Percentiles rank a stretch among this genome's conserved stretches.
Conservation (phyloP, 2,888 invertebrate genomes). For the Stenodera caucasica region DNA sequence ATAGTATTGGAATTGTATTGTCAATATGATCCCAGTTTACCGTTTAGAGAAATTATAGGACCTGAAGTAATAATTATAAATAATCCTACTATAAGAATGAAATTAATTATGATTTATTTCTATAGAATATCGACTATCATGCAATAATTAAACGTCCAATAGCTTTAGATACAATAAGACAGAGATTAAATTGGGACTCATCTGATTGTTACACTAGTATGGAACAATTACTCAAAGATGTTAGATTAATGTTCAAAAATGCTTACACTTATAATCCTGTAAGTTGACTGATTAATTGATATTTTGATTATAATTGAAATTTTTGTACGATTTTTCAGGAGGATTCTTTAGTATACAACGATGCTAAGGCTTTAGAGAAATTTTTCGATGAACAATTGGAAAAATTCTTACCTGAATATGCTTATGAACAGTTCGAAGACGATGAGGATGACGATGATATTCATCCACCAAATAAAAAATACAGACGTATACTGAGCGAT, state of each 20-base stretch:
- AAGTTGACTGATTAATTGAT: conserved; percentile 50
- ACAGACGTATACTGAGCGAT: conserved; percentile 58
- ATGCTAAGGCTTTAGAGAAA: conserved; percentile 80
- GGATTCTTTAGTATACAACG: conserved; percentile 74
- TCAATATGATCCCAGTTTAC: conserved; percentile 85
- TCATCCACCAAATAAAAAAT: conserved; percentile 59
- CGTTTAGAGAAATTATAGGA: conserved; percentile 84
- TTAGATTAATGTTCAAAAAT: conserved; percentile 84
- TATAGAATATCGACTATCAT: conserved; percentile 68
- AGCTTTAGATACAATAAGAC: conserved; percentile 81
- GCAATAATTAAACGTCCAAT: conserved; percentile 76
- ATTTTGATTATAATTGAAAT: background rate
- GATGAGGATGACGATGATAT: conserved; percentile 57
- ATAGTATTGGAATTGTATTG: conserved; percentile 88
- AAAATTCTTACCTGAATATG: conserved; percentile 80
- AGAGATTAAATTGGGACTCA: conserved; percentile 74
- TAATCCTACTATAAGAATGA: conserved; percentile 24
- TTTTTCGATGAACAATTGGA: conserved; percentile 81
- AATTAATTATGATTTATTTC: conserved; percentile 15
- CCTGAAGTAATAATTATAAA: conserved; percentile 62
- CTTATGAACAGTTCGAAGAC: conserved; percentile 60
- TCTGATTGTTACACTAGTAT: conserved; percentile 74
- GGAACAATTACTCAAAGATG: conserved; percentile 77
- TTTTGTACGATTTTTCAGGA: conserved; percentile 57
- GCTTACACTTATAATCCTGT: conserved; percentile 84